Base-by-base conservation (phyloP, 2,888 invertebrate genomes). In the Polymixis flavicincta region DNA sequence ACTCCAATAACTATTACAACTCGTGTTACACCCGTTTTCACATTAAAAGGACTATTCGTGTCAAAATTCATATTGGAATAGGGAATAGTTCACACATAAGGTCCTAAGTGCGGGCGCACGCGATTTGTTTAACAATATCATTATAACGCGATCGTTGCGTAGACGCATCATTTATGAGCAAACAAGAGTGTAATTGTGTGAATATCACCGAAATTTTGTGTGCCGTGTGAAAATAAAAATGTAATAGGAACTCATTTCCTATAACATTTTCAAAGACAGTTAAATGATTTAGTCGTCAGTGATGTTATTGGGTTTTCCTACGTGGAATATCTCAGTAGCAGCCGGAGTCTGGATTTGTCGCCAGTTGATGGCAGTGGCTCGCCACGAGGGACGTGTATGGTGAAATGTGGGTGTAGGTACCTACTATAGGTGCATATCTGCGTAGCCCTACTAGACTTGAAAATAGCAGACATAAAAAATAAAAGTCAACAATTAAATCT, bases 111-210 rank as follows among this genome's bases (percentile, higher is more conserved):
- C 17, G 50, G 55, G 61, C 48, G 79, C 76, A 87, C 79, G 82
- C 74, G 76, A 52, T 42, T 17, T 85, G 78, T 85, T 75, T 83
- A 81, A 50, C 73, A 76, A 80, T 69, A 68, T 80, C 42, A 76
- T 74, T 79, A 71, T 54, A 71, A 25, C 50, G 19, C 28, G 37
- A 73, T 42, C 61, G 57, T 57, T 66, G 22, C 22, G 32, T 69
- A 32, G 22, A 37, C 52, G 63, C 7, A 61, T 54, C 32, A 17
- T 68, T 72, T 48, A 37, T 71, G 48, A 45, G 28, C 59, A 25
- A 65, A 71, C 52, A 48, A 65, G 13, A 64, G 14, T 8, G n/a
- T 60, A 63, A 70, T 54, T 57, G 65, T 75, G 52, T 82, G 64
- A 61, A 37, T 54, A 25, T 48, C 13, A 7, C 50, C 19, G 28